A percentile compares a stretch with the other conserved stretches of the same genome.
These are phyloP conservation scores for Eilema sororculum DNA, from an alignment of 2,888 invertebrate genomes.

Conservation along the genomic window DNA sequence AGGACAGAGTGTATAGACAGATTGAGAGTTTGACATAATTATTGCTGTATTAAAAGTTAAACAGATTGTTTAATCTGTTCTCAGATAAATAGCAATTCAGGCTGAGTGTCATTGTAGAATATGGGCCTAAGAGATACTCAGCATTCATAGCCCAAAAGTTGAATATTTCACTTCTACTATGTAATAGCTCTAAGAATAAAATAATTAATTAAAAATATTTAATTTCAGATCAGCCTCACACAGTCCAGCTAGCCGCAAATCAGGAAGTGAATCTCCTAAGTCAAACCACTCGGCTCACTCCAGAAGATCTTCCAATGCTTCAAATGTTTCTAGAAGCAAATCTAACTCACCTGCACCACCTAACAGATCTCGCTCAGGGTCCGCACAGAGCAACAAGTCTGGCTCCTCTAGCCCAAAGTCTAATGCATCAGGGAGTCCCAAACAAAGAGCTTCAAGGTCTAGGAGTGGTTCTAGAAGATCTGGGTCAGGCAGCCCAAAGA, in stretches of 20 bases:
- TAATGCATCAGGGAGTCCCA: constrained; percentile 76
- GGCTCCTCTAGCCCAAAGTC: constrained; percentile 80
- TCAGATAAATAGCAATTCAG: no score
- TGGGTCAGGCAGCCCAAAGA: constrained; percentile 68
- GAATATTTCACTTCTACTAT: neutral
- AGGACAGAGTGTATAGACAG: no score
- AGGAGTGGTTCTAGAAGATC: constrained; percentile 74
- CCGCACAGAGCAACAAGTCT: constrained; percentile 79
- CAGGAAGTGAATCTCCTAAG: constrained; percentile 80
- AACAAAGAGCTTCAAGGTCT: constrained; percentile 70
- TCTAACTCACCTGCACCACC: constrained; percentile 80
- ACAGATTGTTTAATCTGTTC: no score
- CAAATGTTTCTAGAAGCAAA: constrained; percentile 76
- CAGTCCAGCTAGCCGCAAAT: constrained; percentile 70
- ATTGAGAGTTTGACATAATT: no score
- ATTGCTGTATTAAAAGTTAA: no score
- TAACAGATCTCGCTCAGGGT: constrained; percentile 74
- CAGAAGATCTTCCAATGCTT: constrained; percentile 74
- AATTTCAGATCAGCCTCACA: constrained; percentile 72
- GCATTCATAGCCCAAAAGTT: no score
- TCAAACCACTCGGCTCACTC: constrained; percentile 72
- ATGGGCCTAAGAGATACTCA: no score
- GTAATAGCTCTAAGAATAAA: neutral
- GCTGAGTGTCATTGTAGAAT: no score
- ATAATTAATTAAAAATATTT: neutral